A percentile compares a stretch with the other conserved stretches of the same genome.
phyloP scores from a whole-genome alignment of 2,888 invertebrate species.

The Steinernema carpocapsae region DNA sequence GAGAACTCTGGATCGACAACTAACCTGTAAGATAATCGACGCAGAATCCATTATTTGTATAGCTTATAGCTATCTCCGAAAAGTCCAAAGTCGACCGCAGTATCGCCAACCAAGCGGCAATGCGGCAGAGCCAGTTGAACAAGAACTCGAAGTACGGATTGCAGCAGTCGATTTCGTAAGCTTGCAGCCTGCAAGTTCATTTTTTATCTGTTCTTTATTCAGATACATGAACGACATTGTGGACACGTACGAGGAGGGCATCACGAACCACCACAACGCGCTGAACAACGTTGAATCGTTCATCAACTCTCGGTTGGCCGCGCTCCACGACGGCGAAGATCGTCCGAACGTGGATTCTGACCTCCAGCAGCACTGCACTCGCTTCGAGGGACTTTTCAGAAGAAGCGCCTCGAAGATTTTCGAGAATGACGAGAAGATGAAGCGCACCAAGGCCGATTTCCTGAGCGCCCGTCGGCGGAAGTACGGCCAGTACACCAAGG shows the following conservation, averaged over 20 bases:
- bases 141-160: constrained; percentile 12
- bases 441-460: constrained; percentile 6
- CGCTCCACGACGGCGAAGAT: neutral
- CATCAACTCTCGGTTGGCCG: constrained; percentile 4
- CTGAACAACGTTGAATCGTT: constrained; percentile 19
- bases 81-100: constrained; percentile 26
- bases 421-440: constrained; percentile 21
- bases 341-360: neutral
- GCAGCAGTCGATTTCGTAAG: constrained; percentile 19
- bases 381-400: constrained; percentile 22
- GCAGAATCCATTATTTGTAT: too few relatives aligned
- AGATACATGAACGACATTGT: constrained; percentile 26
- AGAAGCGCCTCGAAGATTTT: constrained; percentile 16
- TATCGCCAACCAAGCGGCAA: constrained; percentile 11
- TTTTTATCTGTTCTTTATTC: neutral
- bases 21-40: neutral
- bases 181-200: neutral
- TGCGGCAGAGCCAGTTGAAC: constrained; percentile 13
- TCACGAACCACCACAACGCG: neutral
- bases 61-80: neutral
- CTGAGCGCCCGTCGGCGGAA: neutral
- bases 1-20: constrained; percentile 1
- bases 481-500: constrained; percentile 23
- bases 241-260: neutral
- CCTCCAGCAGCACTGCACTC: constrained; percentile 23